phyloP scores from a whole-genome alignment of 2,797 vertebrate species.

The Champsocephalus gunnari region DNA sequence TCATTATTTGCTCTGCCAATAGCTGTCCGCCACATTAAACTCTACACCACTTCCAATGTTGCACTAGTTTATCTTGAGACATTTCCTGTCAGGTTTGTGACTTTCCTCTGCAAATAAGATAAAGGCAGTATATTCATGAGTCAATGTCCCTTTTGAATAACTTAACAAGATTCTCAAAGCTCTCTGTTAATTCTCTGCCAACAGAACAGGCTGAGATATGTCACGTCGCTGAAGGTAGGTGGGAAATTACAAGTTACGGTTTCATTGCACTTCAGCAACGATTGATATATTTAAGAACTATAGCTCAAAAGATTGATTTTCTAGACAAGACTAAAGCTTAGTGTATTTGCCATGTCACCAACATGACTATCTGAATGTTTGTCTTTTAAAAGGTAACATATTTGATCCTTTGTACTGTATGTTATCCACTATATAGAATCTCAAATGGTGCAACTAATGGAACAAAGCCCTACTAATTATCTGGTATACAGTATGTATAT shows the following conservation, averaged over 20 bases:
- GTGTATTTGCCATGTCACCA: not conserved
- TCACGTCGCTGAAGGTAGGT: constrained; percentile 14
- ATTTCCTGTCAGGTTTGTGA: constrained; percentile 47
- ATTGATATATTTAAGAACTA: not conserved
- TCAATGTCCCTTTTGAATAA: constrained; percentile 38
- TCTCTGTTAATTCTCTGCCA: constrained; percentile 39
- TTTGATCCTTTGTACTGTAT: not conserved
- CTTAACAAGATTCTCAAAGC: constrained; percentile 34
- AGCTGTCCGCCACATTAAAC: constrained; percentile 51
- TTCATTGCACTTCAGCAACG: not conserved
- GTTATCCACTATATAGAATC: not conserved
- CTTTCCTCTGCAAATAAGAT: constrained; percentile 38
- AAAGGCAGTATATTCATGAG: constrained; percentile 41
- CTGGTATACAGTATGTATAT: not conserved
- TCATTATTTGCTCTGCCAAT: constrained; percentile 59
- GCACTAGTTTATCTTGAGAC: constrained; percentile 43
- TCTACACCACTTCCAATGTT: constrained; percentile 62
- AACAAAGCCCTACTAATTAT: not conserved
- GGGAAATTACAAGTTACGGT: constrained; percentile 27
- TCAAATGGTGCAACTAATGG: not conserved
- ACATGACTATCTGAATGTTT: not conserved
- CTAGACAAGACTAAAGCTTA: not conserved
- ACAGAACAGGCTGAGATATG: constrained; percentile 29
- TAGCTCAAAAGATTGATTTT: not conserved
- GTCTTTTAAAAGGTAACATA: not conserved